Evolutionary conservation across 2,888 invertebrate species (phyloP), one percentile per base, ranked within the genome.

Genomic region (Pristionchus exspectatus): DNA sequence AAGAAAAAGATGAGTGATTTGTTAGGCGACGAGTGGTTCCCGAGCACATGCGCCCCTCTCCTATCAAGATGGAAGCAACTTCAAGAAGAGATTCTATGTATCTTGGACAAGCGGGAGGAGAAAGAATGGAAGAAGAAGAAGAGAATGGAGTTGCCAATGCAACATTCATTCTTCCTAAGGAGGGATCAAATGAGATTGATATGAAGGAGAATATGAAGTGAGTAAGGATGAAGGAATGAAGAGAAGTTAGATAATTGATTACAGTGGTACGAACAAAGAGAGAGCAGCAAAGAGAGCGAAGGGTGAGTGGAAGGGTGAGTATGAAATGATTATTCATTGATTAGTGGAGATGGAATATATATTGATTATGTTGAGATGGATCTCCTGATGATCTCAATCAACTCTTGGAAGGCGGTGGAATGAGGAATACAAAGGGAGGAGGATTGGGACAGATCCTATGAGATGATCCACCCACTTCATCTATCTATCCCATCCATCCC

Each of bases 71-170:
- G 81, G 38, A 74, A 24, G 16, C 10, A 10, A 33, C 72, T 9
- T 72, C 72, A 18, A 72, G 72, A 72, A 72, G 72, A 72, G 72
- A 72, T 30, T 72, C 72, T 5, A 72, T 33, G 72, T 72, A 33
- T n/a, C 33, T 72, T 2, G 72, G 72, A 81, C n/a, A 24, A 16
- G 44, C 81, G 3, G 30, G 50, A 24, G 50, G 44, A 38, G 74
- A 21, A 38, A 33, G 74, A 77, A 77, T 21, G 21, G 50, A 81
- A 18, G 81, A 18, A 81, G 50, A 14, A 44, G 27, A 81, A n/a
- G 81, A 44, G 24, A 44, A 81, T 27, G 81, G 33, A n/a, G 44
- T 4, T 27, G 30, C 30, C 24, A 50, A 81, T 81, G n/a, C 18
- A 12, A 81, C 81, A 14, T 81, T 81, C 50, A 24, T 81, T 24